Evolutionary conservation across 2,888 invertebrate genomes (phyloP), one percentile per base, ranked within the genome.

Genomic region (Drepana falcataria): DNA sequence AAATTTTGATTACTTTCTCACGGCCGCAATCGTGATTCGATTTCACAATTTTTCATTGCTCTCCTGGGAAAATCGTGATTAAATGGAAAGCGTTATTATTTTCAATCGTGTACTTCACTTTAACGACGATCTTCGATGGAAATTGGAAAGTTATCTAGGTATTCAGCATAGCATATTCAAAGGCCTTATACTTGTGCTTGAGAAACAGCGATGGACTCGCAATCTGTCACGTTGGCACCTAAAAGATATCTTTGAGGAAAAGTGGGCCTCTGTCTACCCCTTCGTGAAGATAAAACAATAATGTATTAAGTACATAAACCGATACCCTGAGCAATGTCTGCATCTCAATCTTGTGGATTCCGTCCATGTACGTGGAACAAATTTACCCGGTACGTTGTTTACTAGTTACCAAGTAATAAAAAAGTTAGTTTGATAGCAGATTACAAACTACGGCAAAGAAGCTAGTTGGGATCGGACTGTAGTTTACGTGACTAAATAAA

Each of bases 1-100:
- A 86, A 83, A 87, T 87, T 87, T 87, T 85, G 86, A 87, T 89
- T 88, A 88, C 85, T 79, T 85, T 87, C 83, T 84, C 87, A 84
- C 86, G 87, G 87, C 82, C 85, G 79, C 80, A 75, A 73, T 77
- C 87, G 86, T 89, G 87, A 87, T 84, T 84, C 77, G 87, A 82
- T 87, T 87, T 72, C 77, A 79, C 79, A 85, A 87, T 85, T 84
- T 81, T 80, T 80, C 75, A 77, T 66, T 75, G 69, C 73, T 71
- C 77, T 77, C 75, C 73, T 65, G 76, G 71, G 73, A 78, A 78
- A 83, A 76, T 79, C 75, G 78, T 82, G 83, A 83, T 84, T 81
- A 85, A 86, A 79, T 82, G 77, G 71, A 77, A 80, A 78, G 77
- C 75, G 75, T 76, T 77, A 76, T 78, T 73, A 73, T 73, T 73